Conservation (phyloP, 2,797 vertebrate species). For the Semotilus atromaculatus region DNA sequence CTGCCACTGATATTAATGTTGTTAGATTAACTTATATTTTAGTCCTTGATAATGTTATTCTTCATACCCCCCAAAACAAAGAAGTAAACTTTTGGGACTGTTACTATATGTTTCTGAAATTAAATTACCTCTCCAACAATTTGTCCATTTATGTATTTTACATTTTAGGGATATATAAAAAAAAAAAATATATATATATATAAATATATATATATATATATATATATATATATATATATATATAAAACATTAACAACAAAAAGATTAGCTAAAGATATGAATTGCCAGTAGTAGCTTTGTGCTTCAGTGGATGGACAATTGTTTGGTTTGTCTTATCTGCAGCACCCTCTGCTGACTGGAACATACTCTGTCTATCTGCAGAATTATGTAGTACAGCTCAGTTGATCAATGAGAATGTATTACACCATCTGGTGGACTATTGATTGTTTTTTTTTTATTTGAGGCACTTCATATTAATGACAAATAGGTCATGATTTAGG, state of each 20-base stretch:
- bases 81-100: background rate
- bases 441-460: background rate
- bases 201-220: no score
- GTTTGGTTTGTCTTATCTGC: background rate
- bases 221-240: no score
- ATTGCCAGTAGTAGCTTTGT: background rate
- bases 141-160: background rate
- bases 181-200: no score
- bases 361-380: background rate
- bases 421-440: conserved; percentile 27
- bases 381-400: background rate
- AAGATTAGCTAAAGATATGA: no score
- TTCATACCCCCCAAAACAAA: background rate
- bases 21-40: background rate
- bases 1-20: background rate
- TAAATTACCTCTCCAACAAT: background rate
- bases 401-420: background rate
- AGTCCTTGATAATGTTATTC: background rate
- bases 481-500: background rate
- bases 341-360: conserved; percentile 37
- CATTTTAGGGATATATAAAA: no score
- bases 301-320: background rate
- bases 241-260: no score
- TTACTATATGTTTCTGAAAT: background rate
- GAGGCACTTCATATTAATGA: background rate